Conservation (phyloP, 2,113 vertebrate genomes). For the Macrotus californicus region DNA sequence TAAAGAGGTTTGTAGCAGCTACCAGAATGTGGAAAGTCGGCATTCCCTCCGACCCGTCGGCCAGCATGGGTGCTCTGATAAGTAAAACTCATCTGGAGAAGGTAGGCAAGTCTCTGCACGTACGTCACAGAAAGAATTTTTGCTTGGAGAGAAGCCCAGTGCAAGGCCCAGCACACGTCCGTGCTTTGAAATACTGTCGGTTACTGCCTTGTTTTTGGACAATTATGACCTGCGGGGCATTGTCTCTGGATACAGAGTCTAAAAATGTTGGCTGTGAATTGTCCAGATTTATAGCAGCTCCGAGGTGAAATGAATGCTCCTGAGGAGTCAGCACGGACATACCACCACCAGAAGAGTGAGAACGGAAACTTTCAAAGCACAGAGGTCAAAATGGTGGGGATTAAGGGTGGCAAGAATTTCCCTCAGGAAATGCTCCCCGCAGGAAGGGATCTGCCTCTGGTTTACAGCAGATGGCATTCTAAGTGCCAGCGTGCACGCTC, state of each 20-base stretch:
- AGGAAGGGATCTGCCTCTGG: neutral
- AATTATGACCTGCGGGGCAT: neutral
- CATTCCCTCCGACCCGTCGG: constrained; percentile 84
- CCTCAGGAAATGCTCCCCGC: neutral
- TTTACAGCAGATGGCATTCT: neutral
- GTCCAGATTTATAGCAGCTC: neutral
- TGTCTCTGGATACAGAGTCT: neutral
- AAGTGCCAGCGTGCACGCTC: neutral
- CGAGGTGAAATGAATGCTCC: neutral
- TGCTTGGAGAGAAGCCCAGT: neutral
- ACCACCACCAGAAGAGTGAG: neutral
- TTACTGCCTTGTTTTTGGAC: neutral
- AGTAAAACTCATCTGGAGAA: constrained; percentile 95
- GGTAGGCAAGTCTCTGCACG: constrained; percentile 75
- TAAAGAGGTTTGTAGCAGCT: constrained; percentile 91
- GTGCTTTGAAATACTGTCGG: neutral
- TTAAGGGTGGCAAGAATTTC: neutral
- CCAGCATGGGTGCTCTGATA: constrained; percentile 89
- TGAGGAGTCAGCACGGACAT: neutral
- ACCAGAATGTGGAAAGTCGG: constrained; percentile 91
- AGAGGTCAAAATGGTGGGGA: neutral
- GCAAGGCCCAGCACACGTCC: neutral
- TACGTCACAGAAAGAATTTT: neutral
- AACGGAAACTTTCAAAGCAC: neutral
- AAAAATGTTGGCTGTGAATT: neutral